Evolutionary conservation across 1,140 invertebrate genomes (phyloP), one percentile per base, ranked within the genome.

Genomic region (Panagrolaimus sp.): DNA sequence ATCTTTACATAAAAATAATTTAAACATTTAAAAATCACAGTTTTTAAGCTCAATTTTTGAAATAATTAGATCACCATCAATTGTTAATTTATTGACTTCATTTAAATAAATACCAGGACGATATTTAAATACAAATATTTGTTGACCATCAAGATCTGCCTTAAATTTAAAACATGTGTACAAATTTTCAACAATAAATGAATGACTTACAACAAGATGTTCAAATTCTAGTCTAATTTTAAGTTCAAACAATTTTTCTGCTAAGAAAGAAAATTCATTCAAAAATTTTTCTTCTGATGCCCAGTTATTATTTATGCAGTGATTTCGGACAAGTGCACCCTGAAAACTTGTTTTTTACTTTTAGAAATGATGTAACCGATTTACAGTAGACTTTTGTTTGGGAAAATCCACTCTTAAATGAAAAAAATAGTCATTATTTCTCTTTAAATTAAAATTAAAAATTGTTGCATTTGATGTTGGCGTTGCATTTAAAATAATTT

Each of bases 351-450:
- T 7, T 38, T 38, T 38, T 38, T 4, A 38, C 2, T 38, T 38
- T 38, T 38, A 4, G 2, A 38, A 38, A 38, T 7, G 7, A 4
- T 38, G 7, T 4, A 38, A 38, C 7, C 31, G n/a, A n/a, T n/a
- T 38, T 38, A 38, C 31, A 38, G 31, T 27, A 27, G 20, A 27
- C 20, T 68, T 70, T 13, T 42, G 20, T 45, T 64, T 20, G 20
- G 74, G 74, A 65, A 76, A 66, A 46, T 76, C 74, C 20, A 74
- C 77, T 20, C 74, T 71, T 48, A 78, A 61, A 61, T 76, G 74
- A 45, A 79, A 71, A 8, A 76, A 43, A 67, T 74, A 65, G 45
- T 74, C 73, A 44, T 20, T 25, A n/a, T 63, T 65, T 43, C 51
- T 20, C 9, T 72, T 38, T 43, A 76, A 51, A 47, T 76, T 75